These are phyloP conservation scores for Prinia subflava DNA, from an alignment of 2,113 vertebrate species.

Conservation along the genomic window DNA sequence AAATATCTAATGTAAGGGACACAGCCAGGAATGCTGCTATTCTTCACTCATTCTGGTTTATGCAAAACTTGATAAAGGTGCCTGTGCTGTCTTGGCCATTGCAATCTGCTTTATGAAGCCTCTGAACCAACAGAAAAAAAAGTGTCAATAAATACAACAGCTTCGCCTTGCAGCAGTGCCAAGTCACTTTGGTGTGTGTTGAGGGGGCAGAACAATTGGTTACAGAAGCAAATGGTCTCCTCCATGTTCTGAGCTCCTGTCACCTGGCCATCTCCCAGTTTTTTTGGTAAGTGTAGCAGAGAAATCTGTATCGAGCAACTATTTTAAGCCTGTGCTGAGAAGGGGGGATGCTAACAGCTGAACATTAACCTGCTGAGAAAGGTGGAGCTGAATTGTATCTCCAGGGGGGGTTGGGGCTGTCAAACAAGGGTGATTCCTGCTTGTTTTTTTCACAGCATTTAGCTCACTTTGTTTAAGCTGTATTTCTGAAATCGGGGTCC, in stretches of 20 bases:
- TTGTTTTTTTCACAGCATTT: not conserved
- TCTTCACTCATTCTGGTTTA: not conserved
- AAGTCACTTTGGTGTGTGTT: not conserved
- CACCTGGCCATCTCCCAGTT: not conserved
- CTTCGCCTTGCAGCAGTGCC: not conserved
- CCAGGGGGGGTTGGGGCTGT: not conserved
- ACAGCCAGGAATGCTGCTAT: not conserved
- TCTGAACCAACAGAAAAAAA: not conserved
- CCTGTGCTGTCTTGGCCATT: not conserved
- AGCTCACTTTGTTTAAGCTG: not conserved
- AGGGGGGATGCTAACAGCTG: not conserved
- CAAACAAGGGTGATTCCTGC: not conserved
- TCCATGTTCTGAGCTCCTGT: not conserved
- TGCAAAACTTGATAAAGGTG: not conserved
- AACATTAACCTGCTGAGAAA: not conserved
- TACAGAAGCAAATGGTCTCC: not conserved
- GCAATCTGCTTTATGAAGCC: not conserved
- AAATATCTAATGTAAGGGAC: not conserved
- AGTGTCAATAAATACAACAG: not conserved
- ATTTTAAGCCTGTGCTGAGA: not conserved
- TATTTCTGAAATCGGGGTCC: fast-evolving
- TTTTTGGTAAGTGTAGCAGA: not conserved
- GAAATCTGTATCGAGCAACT: not conserved
- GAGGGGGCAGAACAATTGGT: slow-evolving; percentile 15
- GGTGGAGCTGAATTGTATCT: not conserved